Conservation (phyloP, 2,888 invertebrate species). For the Polymixis lichenea region DNA sequence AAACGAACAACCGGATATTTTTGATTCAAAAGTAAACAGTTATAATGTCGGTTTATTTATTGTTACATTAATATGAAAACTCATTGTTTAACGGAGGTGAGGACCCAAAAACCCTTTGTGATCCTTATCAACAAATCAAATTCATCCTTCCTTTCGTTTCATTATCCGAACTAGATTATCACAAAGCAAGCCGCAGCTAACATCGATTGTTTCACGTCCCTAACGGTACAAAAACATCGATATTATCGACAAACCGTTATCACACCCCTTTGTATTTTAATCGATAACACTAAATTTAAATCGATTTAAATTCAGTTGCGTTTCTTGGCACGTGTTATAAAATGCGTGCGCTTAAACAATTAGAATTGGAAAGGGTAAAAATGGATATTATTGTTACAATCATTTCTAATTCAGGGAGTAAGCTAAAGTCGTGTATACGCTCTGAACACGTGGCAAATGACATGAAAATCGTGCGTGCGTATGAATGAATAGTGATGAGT, state of each 20-base stretch:
- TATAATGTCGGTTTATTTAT: conserved; percentile 26
- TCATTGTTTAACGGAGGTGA: conserved; percentile 41
- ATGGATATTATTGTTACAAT: conserved; percentile 85
- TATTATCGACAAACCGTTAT: conserved; percentile 75
- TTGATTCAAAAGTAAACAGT: conserved; percentile 4
- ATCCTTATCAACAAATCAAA: conserved; percentile 55
- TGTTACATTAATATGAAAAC: conserved; percentile 31
- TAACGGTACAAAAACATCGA: conserved; percentile 72
- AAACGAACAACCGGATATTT: background rate
- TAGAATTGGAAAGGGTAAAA: conserved; percentile 87
- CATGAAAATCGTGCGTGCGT: conserved; percentile 88
- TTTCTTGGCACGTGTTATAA: conserved; percentile 81
- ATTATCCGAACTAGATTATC: conserved; percentile 54
- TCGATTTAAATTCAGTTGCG: conserved; percentile 82
- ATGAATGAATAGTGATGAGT: conserved; percentile 75
- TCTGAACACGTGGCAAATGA: conserved; percentile 87
- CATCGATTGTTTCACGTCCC: conserved; percentile 45
- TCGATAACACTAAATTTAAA: conserved; percentile 76
- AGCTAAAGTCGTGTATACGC: conserved; percentile 85
- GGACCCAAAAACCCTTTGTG: conserved; percentile 37
- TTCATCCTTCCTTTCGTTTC: conserved; percentile 49
- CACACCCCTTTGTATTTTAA: conserved; percentile 79
- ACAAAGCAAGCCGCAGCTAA: conserved; percentile 54
- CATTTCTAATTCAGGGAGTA: conserved; percentile 87
- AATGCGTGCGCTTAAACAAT: conserved; percentile 85